A percentile compares a stretch with the other conserved stretches of the same genome.
Evolutionary conservation across 2,113 vertebrate species (phyloP).

Genomic region (Numida meleagris): DNA sequence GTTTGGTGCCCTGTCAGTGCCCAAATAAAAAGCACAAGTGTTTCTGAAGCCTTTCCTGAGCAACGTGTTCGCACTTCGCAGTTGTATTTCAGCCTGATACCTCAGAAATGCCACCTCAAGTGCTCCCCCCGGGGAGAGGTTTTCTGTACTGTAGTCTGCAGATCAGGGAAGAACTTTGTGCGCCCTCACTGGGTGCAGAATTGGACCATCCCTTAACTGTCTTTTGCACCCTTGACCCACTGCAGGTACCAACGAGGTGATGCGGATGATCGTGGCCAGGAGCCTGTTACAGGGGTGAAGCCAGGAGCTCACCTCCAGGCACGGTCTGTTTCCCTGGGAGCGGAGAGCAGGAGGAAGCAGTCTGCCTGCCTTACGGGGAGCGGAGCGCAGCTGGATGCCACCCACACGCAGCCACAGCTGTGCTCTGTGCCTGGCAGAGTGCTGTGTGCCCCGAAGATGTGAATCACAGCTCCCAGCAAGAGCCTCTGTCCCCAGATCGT

Average conservation of each 20-base stretch:
- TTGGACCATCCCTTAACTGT: neutral
- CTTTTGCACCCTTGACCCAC: neutral
- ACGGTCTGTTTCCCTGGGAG: neutral
- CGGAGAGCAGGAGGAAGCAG: neutral
- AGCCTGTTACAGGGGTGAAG: constrained; percentile 82
- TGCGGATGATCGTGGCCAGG: constrained; percentile 93
- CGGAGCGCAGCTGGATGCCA: neutral
- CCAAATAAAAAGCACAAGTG: neutral
- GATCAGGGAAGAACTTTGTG: neutral
- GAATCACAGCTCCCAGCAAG: neutral
- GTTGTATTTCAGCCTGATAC: neutral
- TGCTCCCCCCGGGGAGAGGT: neutral
- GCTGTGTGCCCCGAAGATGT: neutral
- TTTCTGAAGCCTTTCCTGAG: neutral
- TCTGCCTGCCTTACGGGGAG: neutral
- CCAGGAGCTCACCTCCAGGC: neutral
- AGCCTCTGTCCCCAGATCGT: neutral
- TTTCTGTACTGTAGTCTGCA: neutral
- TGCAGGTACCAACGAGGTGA: constrained; percentile 95
- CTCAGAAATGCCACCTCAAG: neutral
- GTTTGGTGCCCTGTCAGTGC: neutral
- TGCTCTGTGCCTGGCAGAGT: neutral
- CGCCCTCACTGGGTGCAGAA: neutral
- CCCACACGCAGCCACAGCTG: neutral
- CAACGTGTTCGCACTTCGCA: neutral